Base-by-base conservation (phyloP, 2,113 vertebrate genomes). In the Herpetotheres cachinnans region DNA sequence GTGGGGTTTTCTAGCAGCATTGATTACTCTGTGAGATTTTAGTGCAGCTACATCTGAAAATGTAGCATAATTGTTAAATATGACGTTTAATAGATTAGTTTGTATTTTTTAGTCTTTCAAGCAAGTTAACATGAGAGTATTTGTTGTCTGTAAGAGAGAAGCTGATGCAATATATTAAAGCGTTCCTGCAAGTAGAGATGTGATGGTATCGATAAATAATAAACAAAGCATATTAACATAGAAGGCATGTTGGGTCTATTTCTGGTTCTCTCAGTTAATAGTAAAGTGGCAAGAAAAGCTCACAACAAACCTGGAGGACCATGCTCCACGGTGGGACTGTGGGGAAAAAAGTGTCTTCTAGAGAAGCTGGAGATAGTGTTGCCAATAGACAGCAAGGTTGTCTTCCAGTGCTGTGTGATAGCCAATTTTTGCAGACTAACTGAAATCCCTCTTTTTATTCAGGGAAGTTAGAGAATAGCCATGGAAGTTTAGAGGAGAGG, bases 1-100 rank as follows among this genome's bases (percentile, higher is more conserved):
- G 16, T 2, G 54, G 30, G 16, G 16, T 1, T 44, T 74, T 24
- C 73, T 15, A 6, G 32, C 55, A 66, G 18, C 6, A 0, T 6
- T 6, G 49, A 20, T 7, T 12, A 4, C 10, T 1, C 47, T 16
- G 19, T 0, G 8, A 42, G 49, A 0, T 18, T 46, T 25, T 3
- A 16, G 34, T 2, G 50, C 44, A 42, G 73, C 46, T 50, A 14
- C 27, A 9, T 7, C 42, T 26, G 44, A 10, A 36, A 17, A 30
- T 16, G 0, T 46, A n/a, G 38, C 4, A 3, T 0, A 18, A 36
- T 2, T 50, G 70, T n/a, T 42, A 42, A 59, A 67, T 21, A n/a
- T 1, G 34, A 36, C 3, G 11, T 44, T 59, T 29, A 15, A 42
- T 9, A 56, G 38, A 26, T 47, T 44, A 11, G 2, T 85, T 38